A percentile compares a stretch with the other conserved stretches of the same genome.
Evolutionary conservation across 2,797 vertebrate species (phyloP).

Genomic region (Notolepis coatsorum): DNA sequence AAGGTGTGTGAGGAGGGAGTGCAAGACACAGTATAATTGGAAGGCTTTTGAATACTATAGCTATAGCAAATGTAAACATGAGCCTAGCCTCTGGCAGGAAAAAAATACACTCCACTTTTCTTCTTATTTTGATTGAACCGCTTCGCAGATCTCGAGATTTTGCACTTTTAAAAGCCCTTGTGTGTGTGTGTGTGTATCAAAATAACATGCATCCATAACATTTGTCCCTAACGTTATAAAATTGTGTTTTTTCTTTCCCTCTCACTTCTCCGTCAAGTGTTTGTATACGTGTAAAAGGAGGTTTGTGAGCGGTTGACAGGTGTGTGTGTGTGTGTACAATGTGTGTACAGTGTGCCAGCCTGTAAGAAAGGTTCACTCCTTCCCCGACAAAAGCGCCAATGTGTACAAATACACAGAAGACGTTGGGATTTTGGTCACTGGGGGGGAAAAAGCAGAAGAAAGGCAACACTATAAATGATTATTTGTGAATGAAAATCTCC

Average conservation of each 20-base stretch:
- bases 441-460: too few relatives aligned
- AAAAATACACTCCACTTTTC: constrained; percentile 71
- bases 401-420: constrained; percentile 77
- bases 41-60: constrained; percentile 83
- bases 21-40: constrained; percentile 75
- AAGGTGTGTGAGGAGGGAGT: constrained; percentile 72
- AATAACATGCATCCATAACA: constrained; percentile 77
- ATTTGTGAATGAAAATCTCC: constrained; percentile 70
- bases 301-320: constrained; percentile 66
- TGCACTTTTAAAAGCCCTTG: constrained; percentile 81
- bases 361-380: constrained; percentile 66
- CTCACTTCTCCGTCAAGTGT: constrained; percentile 69
- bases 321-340: constrained; percentile 66
- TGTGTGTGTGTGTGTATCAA: constrained; percentile 54
- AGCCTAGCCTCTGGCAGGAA: constrained; percentile 77
- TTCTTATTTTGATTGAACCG: constrained; percentile 66
- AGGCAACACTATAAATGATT: constrained; percentile 74
- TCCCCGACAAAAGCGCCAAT: constrained; percentile 77
- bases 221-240: constrained; percentile 65
- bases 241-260: constrained; percentile 54
- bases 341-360: constrained; percentile 73
- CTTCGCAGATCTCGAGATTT: constrained; percentile 70
- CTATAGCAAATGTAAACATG: constrained; percentile 84
- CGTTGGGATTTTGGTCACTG: constrained; percentile 81
- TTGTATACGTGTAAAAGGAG: constrained; percentile 68